Evolutionary conservation across 2,113 vertebrate species (phyloP).

Genomic region (Lamprotornis superbus): DNA sequence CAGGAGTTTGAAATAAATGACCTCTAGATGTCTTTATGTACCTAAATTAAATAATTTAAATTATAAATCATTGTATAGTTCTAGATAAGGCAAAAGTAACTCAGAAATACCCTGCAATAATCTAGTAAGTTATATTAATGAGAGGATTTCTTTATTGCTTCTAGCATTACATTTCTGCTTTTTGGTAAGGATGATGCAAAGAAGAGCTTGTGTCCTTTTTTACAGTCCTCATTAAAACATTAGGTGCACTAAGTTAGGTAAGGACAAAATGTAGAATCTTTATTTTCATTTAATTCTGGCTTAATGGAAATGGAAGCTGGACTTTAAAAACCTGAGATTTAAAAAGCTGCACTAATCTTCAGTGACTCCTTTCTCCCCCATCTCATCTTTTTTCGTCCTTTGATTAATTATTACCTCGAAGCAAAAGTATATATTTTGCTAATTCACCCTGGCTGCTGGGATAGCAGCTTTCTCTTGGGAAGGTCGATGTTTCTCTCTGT

Average conservation of each 20-base stretch:
- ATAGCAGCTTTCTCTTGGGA: background rate
- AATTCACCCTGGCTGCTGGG: background rate
- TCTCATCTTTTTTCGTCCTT: background rate
- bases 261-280: background rate
- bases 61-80: background rate
- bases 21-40: background rate
- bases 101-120: background rate
- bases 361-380: background rate
- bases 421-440: background rate
- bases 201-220: background rate
- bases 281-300: background rate
- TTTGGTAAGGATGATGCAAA: background rate
- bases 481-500: background rate
- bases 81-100: background rate
- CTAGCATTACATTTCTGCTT: background rate
- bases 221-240: background rate
- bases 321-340: background rate
- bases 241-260: background rate
- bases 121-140: background rate
- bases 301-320: background rate
- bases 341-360: background rate
- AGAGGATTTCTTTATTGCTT: background rate
- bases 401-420: background rate
- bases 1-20: background rate
- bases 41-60: background rate